Evolutionary conservation across 2,797 vertebrate species (phyloP), one percentile per base, ranked within the genome.

Genomic region (Nothura maculosa): DNA sequence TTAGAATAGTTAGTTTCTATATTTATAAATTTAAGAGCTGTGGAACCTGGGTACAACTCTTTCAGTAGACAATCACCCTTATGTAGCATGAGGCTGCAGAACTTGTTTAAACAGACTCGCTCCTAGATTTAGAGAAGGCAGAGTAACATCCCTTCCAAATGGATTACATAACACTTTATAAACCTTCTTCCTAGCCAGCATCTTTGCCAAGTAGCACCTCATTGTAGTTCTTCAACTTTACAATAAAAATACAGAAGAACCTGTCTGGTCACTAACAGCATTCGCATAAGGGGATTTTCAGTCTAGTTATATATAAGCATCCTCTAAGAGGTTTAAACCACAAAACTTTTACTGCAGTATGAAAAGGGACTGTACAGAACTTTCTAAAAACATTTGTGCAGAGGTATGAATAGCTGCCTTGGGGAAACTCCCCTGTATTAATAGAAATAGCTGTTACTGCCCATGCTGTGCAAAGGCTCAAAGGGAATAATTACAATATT

Each of bases 351-450:
- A 85, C 91, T 94, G 85, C 76, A 62, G 20, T 40, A 80, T 81
- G 78, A 73, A 86, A 95, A 92, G 14, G 10, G 66, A 67, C 83
- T 61, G 28, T 68, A 63, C 61, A 92, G 64, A 81, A 94, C 88
- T 94, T 96, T 84, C 61, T 93, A 83, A 93, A 95, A 97, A 84
- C 81, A 64, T 91, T 97, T 93, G 70, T 80, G 61, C 38, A 80
- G 78, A 81, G 6, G 42, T 77, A 94, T 82, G 86, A 96, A 94
- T 90, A 94, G 87, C 78, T 88, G 79, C 40, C 76, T 76, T 90
- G 82, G 95, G 95, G 96, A 97, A 96, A 97, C 85, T 94, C 93
- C 95, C 89, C 61, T 4, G 0, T 94, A 92, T 93, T 94, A 97
- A 94, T 78, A 97, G 92, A 96, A 95, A 75, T 61, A 89, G 85